phyloP scores from a whole-genome alignment of 2,888 invertebrate genomes.

The Ypsolopha scabrella region DNA sequence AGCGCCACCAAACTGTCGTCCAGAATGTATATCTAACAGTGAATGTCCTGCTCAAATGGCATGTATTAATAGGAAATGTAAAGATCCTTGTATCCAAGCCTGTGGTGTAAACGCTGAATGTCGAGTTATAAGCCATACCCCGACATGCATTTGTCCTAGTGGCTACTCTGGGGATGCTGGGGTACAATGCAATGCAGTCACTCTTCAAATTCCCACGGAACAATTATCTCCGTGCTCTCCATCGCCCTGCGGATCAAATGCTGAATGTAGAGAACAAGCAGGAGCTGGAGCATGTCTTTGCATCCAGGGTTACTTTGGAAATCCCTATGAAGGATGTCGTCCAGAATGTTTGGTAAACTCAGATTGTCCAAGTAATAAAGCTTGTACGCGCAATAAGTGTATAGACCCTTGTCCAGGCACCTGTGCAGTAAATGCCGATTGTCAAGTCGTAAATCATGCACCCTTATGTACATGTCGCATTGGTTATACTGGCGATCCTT shows the following conservation, averaged over 20 bases:
- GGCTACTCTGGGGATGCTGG: conserved; percentile 84
- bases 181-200: conserved; percentile 63
- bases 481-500: conserved; percentile 81
- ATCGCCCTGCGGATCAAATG: conserved; percentile 74
- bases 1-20: conserved; percentile 78
- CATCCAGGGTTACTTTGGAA: conserved; percentile 77
- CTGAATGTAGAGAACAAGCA: conserved; percentile 70
- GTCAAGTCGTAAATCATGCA: conserved; percentile 79
- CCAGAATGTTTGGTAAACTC: conserved; percentile 80
- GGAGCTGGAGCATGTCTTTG: conserved; percentile 77
- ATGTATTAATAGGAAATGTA: conserved; percentile 82
- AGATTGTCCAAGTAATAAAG: conserved; percentile 77
- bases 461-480: conserved; percentile 75
- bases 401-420: conserved; percentile 83
- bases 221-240: conserved; percentile 69
- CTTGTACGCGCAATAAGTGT: conserved; percentile 81
- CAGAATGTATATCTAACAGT: conserved; percentile 79
- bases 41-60: conserved; percentile 77
- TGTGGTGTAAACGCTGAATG: conserved; percentile 83
- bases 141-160: conserved; percentile 76
- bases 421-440: conserved; percentile 81
- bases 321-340: conserved; percentile 83
- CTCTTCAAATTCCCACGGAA: conserved; percentile 23
- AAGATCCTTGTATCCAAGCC: conserved; percentile 79
- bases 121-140: conserved; percentile 80